Evolutionary conservation across 23 tunicate genomes (phyloP).

Genomic region (Trididemnum clinides): DNA sequence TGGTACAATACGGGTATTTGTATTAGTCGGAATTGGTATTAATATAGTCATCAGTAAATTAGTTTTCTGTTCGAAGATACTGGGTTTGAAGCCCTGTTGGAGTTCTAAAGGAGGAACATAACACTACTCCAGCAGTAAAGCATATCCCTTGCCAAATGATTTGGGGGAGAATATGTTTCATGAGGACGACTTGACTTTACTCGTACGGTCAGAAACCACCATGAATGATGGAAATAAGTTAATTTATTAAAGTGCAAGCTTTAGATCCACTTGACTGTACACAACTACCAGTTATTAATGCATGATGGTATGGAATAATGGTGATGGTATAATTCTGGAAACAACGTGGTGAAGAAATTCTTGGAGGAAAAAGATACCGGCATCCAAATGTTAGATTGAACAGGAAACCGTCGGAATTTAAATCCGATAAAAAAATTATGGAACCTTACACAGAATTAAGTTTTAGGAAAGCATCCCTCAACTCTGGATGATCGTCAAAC

Average conservation of each 20-base stretch:
- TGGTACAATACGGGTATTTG: no score
- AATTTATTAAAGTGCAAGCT: background rate
- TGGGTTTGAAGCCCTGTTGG: slow-evolving; percentile 2
- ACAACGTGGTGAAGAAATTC: slow-evolving; percentile 12
- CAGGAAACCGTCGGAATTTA: slow-evolving; percentile 21
- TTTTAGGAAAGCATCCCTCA: slow-evolving; percentile 22
- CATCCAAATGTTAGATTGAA: slow-evolving; percentile 15
- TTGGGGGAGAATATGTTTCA: slow-evolving; percentile 8
- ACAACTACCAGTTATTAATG: slow-evolving; percentile 6
- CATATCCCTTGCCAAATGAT: slow-evolving; percentile 33
- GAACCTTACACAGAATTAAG: background rate
- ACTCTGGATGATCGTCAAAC: slow-evolving; percentile 14
- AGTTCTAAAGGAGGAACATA: background rate
- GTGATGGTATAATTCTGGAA: no score
- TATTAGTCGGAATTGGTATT: no score
- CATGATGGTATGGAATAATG: background rate
- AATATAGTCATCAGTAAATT: no score
- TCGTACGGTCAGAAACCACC: background rate
- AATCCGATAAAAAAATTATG: slow-evolving; percentile 9
- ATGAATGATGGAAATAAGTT: slow-evolving; percentile 18
- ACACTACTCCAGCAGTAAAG: no score
- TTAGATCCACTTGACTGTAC: background rate
- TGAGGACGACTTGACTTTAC: background rate
- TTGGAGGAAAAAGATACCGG: slow-evolving; percentile 15
- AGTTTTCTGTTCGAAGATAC: background rate